phyloP scores from a whole-genome alignment of 2,888 invertebrate genomes.

The Leistus spinibarbis region DNA sequence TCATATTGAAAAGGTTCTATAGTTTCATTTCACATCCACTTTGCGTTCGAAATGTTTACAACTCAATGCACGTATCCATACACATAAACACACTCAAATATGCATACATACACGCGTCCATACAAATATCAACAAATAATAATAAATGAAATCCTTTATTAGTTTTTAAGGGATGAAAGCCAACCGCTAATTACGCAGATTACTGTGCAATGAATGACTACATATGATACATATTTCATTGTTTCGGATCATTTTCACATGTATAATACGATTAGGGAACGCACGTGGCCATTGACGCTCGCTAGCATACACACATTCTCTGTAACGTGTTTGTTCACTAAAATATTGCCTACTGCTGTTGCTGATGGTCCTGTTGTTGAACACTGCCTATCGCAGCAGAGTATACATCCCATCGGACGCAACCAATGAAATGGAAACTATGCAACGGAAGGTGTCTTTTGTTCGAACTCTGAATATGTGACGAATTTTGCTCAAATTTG shows the following conservation, averaged over 20 bases:
- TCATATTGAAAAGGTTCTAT: neutral
- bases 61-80: neutral
- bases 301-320: neutral
- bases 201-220: conserved; percentile 20
- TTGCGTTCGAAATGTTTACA: neutral
- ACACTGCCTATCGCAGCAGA: neutral
- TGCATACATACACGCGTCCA: neutral
- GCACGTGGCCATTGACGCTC: conserved; percentile 1
- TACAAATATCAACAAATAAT: conserved; percentile 25
- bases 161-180: conserved; percentile 27
- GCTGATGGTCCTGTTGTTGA: neutral
- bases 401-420: neutral
- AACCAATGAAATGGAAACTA: neutral
- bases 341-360: neutral
- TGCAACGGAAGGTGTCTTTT: conserved; percentile 17
- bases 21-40: neutral
- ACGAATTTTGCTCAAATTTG: neutral
- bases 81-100: neutral
- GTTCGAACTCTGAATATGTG: conserved; percentile 9
- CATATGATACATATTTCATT: conserved; percentile 23
- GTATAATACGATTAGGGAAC: conserved; percentile 24
- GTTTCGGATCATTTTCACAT: conserved; percentile 29
- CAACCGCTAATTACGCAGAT: conserved; percentile 29
- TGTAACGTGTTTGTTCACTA: neutral
- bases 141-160: conserved; percentile 25